Conservation (phyloP, 2,888 invertebrate species). For the Ectropis crepuscularia region DNA sequence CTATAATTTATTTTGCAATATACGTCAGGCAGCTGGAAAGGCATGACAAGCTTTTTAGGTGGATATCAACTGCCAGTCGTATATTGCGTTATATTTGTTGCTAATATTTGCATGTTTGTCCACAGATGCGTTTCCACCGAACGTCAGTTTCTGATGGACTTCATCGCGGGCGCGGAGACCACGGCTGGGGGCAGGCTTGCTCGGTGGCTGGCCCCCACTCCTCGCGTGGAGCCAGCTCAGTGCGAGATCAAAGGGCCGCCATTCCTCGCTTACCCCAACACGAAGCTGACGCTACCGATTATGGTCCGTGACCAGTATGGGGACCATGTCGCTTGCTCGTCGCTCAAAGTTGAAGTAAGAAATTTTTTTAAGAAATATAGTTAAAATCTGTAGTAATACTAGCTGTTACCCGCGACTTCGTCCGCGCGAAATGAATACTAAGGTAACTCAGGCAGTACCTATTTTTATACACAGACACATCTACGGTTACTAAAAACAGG, state of each 20-base stretch:
- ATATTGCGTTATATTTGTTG: no score
- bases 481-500: no score
- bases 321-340: slow-evolving; percentile 92
- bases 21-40: no score
- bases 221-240: slow-evolving; percentile 94
- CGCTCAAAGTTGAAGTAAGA: slow-evolving; percentile 89
- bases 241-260: slow-evolving; percentile 93
- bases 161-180: slow-evolving; percentile 93
- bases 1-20: no score
- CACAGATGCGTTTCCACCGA: slow-evolving; percentile 94
- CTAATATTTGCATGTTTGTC: slow-evolving; percentile 47
- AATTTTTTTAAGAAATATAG: no score
- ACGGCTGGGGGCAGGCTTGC: slow-evolving; percentile 96
- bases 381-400: no score
- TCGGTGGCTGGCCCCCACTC: slow-evolving; percentile 97
- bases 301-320: slow-evolving; percentile 97
- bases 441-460: no score
- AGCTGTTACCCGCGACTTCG: no score
- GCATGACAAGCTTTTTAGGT: no score
- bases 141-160: slow-evolving; percentile 95
- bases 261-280: slow-evolving; percentile 87
- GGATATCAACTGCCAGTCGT: no score
- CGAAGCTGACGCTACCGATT: slow-evolving; percentile 85
- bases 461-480: no score
- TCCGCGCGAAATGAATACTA: no score